phyloP scores from a whole-genome alignment of 2,113 vertebrate genomes.

The Aphelocoma coerulescens region DNA sequence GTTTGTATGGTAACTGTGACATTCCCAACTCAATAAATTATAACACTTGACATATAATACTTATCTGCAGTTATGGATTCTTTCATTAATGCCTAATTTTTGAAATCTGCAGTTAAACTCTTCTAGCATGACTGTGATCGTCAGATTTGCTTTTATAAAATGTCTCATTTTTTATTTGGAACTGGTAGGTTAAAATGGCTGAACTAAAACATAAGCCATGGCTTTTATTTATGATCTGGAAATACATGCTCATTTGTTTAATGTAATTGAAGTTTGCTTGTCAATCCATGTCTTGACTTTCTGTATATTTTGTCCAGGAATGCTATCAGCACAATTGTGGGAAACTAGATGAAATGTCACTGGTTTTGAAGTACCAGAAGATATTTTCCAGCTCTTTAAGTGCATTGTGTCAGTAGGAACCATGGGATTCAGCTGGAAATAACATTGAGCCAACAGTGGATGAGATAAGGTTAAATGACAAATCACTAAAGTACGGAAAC shows the following conservation, averaged over 20 bases:
- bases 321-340: neutral
- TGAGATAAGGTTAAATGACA: slow-evolving; percentile 39
- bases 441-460: neutral
- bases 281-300: neutral
- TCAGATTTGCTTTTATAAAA: neutral
- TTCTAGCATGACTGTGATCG: neutral
- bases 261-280: neutral
- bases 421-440: neutral
- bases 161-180: neutral
- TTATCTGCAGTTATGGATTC: neutral
- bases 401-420: neutral
- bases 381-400: neutral
- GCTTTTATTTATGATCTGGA: neutral
- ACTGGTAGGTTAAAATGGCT: neutral
- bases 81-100: neutral
- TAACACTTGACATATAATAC: neutral
- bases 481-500: neutral
- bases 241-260: neutral
- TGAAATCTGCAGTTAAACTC: neutral
- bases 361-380: slow-evolving; percentile 32
- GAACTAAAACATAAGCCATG: neutral
- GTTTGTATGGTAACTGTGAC: neutral
- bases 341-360: neutral
- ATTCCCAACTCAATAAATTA: neutral
- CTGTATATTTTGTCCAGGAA: neutral